A percentile compares a stretch with the other conserved stretches of the same genome.
Conservation (phyloP, 2,888 invertebrate species). For the Saturnia japonica region DNA sequence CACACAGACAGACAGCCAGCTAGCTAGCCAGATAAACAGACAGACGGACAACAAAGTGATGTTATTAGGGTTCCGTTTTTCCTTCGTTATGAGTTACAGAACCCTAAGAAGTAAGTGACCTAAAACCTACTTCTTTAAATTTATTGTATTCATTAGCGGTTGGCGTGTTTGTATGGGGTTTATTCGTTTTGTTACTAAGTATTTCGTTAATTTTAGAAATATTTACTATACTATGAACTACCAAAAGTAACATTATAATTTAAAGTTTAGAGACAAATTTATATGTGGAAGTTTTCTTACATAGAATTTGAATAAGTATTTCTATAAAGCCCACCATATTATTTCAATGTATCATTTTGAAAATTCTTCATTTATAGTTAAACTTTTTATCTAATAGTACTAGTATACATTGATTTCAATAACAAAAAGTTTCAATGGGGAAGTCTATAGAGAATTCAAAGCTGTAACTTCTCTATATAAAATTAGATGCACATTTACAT, state of each 20-base stretch:
- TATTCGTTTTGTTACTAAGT: neutral
- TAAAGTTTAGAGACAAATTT: neutral
- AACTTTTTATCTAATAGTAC: neutral
- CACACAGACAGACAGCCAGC: too few species aligned
- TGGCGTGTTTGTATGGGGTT: neutral
- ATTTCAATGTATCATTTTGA: neutral
- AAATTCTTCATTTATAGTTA: neutral
- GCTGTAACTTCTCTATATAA: constrained; percentile 26
- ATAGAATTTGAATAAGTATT: neutral
- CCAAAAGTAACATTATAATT: neutral
- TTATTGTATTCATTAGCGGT: neutral
- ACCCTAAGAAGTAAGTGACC: neutral
- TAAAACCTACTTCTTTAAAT: neutral
- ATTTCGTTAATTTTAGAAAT: neutral
- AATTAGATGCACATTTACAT: constrained; percentile 53
- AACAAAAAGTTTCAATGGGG: neutral
- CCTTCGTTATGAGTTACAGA: too few species aligned
- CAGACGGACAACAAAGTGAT: too few species aligned
- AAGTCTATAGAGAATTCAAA: neutral
- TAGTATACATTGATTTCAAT: neutral
- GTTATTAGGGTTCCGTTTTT: too few species aligned
- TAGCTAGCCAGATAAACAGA: too few species aligned
- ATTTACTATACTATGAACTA: neutral
- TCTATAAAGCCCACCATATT: neutral
- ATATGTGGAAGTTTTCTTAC: neutral